Evolutionary conservation across 2,797 vertebrate species (phyloP).

Genomic region (Galagoides demidoff): DNA sequence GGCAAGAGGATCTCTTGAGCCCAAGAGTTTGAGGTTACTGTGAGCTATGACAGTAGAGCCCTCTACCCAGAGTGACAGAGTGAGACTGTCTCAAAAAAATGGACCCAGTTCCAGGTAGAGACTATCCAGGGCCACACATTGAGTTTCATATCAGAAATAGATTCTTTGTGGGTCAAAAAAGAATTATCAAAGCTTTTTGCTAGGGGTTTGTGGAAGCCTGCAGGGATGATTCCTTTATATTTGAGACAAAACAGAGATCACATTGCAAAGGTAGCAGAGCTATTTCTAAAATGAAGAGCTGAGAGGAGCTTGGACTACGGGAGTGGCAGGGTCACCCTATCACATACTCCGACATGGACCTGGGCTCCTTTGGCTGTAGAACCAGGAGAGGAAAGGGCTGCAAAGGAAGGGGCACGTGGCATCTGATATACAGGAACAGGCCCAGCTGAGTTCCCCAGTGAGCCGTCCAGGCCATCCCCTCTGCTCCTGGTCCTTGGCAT

Average conservation of each 20-base stretch:
- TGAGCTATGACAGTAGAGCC: no score
- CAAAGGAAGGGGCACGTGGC: background rate
- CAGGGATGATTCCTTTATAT: background rate
- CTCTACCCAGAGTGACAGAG: no score
- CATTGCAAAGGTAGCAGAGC: background rate
- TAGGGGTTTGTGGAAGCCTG: background rate
- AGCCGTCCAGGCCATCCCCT: accelerated
- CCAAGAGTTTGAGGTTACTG: no score
- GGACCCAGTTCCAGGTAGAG: background rate
- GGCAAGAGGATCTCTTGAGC: no score
- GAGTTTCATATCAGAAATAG: background rate
- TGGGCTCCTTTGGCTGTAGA: background rate
- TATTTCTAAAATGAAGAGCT: background rate
- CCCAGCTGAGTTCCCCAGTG: accelerated
- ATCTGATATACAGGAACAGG: background rate
- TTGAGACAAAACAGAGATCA: background rate
- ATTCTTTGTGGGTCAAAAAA: background rate
- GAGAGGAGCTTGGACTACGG: background rate
- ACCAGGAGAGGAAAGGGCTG: no score
- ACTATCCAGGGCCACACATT: background rate
- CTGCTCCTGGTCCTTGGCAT: accelerated
- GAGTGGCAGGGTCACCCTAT: background rate
- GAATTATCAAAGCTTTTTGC: background rate
- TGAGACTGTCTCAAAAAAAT: no score
- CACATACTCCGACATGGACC: accelerated